phyloP scores from a whole-genome alignment of 2,797 vertebrate species.

The Cuniculus paca region DNA sequence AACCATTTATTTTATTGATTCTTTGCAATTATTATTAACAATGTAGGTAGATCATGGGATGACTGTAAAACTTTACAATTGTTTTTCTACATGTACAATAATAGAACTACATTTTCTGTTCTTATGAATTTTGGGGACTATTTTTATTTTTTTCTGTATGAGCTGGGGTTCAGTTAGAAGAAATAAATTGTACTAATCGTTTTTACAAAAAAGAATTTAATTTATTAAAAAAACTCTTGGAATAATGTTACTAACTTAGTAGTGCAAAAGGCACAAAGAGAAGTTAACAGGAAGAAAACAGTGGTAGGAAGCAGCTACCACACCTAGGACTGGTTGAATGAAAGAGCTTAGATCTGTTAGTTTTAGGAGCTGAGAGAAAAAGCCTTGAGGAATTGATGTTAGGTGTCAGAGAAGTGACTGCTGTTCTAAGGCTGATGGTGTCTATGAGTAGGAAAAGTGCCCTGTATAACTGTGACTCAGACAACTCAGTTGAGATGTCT shows the following conservation, averaged over 20 bases:
- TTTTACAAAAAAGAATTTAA: neutral
- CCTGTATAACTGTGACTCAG: too few species aligned
- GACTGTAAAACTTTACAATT: neutral
- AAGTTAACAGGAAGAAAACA: neutral
- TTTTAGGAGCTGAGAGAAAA: neutral
- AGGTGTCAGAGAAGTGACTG: too few species aligned
- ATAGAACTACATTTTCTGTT: neutral
- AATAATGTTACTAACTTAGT: neutral
- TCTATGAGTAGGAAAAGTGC: neutral
- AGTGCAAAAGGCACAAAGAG: neutral
- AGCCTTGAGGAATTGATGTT: neutral
- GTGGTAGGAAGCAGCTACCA: neutral
- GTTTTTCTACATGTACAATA: neutral
- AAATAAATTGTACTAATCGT: neutral
- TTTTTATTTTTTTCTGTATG: neutral
- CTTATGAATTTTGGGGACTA: neutral
- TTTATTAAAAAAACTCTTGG: neutral
- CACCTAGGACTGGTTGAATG: too few species aligned
- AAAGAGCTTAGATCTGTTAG: neutral
- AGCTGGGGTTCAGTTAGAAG: neutral
- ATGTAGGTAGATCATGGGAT: neutral
- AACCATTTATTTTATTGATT: neutral
- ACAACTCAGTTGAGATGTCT: neutral
- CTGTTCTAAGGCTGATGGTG: accelerated
- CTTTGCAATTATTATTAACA: neutral